Percentiles rank a stretch among this genome's conserved stretches.
Conservation (phyloP, 2,888 invertebrate genomes). For the Gari tellinella region DNA sequence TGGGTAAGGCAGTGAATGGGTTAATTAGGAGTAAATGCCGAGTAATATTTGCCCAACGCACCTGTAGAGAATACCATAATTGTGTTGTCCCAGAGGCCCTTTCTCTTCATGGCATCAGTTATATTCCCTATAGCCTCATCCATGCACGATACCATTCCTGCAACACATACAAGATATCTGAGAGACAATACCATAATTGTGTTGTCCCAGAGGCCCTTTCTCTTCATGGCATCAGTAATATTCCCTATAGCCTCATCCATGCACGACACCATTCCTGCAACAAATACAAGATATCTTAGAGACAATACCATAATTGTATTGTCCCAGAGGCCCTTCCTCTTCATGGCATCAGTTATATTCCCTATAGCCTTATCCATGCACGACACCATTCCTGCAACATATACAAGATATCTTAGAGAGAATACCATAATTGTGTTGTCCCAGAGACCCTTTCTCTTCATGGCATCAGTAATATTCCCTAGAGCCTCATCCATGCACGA, state of each 20-base stretch:
- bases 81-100: slow-evolving; percentile 91
- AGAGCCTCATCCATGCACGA: slow-evolving; percentile 93
- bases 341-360: slow-evolving; percentile 89
- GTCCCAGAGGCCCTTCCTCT: slow-evolving; percentile 89
- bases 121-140: slow-evolving; percentile 94
- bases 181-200: slow-evolving; percentile 90
- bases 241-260: slow-evolving; percentile 94
- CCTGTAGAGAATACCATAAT: slow-evolving; percentile 93
- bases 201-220: slow-evolving; percentile 90
- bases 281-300: slow-evolving; percentile 88
- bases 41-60: slow-evolving; percentile 11
- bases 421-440: slow-evolving; percentile 94
- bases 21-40: too few species aligned
- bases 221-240: slow-evolving; percentile 89
- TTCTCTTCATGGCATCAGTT: slow-evolving; percentile 88
- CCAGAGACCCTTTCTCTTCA: slow-evolving; percentile 89
- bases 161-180: slow-evolving; percentile 86
- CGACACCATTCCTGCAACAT: slow-evolving; percentile 89
- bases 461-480: slow-evolving; percentile 89
- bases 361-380: slow-evolving; percentile 94
- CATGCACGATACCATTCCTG: slow-evolving; percentile 91
- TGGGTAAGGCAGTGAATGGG: too few species aligned
- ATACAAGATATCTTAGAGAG: too few species aligned
- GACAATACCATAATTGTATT: slow-evolving; percentile 92
- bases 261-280: slow-evolving; percentile 90